These are phyloP conservation scores for Melanerpes aurifrons DNA, from an alignment of 2,113 vertebrate genomes.

Conservation along the genomic window DNA sequence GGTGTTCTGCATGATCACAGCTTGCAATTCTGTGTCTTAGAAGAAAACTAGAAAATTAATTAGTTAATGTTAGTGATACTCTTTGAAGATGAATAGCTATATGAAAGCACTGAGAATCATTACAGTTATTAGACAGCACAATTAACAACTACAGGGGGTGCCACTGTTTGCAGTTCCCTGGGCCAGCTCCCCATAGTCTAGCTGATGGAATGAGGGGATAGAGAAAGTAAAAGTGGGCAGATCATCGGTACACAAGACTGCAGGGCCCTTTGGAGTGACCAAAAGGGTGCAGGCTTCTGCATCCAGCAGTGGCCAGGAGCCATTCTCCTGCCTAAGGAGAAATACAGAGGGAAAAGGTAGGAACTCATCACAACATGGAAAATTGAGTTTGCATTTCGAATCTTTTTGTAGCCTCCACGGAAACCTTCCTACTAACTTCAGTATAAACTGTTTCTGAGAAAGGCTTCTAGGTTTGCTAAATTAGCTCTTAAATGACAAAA, in stretches of 20 bases:
- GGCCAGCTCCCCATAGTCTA: background rate
- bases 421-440: background rate
- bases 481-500: background rate
- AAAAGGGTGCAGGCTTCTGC: background rate
- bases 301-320: background rate
- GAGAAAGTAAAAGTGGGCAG: background rate
- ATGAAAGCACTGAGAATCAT: constrained; percentile 29
- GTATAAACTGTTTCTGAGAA: background rate
- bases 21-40: constrained; percentile 10
- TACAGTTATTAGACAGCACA: constrained; percentile 21
- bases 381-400: background rate
- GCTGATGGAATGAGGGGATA: background rate
- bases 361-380: background rate
- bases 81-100: constrained; percentile 43
- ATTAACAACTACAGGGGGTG: background rate
- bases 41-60: constrained; percentile 59
- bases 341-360: background rate
- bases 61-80: constrained; percentile 39
- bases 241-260: background rate
- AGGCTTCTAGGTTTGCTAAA: background rate
- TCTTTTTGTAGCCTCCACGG: background rate
- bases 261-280: background rate
- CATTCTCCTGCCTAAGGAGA: background rate
- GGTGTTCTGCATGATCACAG: constrained; percentile 43
- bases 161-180: background rate